These are phyloP conservation scores for Ophion slaviceki DNA, from an alignment of 2,888 invertebrate genomes.

Conservation along the genomic window DNA sequence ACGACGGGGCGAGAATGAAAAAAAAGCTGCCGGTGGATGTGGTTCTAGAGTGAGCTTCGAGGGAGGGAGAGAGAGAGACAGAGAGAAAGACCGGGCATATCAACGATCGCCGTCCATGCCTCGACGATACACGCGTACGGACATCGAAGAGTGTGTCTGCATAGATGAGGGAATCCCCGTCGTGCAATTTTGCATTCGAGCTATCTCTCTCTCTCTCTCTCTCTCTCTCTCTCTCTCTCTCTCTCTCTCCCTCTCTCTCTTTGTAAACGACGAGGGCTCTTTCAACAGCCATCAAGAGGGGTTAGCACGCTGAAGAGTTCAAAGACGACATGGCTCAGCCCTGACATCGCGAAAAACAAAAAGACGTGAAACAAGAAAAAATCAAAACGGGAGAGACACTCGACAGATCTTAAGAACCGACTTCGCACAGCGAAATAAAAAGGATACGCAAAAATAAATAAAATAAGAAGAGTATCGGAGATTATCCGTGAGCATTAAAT, in stretches of 20 bases:
- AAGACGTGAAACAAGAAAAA: conserved; percentile 2
- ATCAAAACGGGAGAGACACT: background rate
- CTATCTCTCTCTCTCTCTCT: background rate
- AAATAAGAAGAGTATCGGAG: conserved; percentile 7
- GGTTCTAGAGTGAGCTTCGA: conserved; percentile 16
- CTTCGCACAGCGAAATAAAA: background rate
- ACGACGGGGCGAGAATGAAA: conserved; percentile 52
- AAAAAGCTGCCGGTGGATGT: conserved; percentile 35
- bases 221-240: background rate
- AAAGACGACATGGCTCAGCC: background rate
- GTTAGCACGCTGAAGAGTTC: conserved; percentile 28
- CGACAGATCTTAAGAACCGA: conserved; percentile 1
- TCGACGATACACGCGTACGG: conserved; percentile 8
- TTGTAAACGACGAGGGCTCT: conserved; percentile 19
- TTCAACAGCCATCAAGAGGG: conserved; percentile 14
- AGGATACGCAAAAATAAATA: background rate
- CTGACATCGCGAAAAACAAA: background rate
- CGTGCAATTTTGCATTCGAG: conserved; percentile 65
- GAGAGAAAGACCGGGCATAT: conserved; percentile 49
- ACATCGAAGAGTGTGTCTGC: conserved; percentile 1
- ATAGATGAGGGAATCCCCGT: conserved; percentile 56
- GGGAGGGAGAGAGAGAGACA: conserved; percentile 26
- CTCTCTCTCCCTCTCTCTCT: background rate
- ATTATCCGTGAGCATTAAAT: conserved; percentile 11
- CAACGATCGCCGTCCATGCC: conserved; percentile 36